Conservation (phyloP, 2,797 vertebrate genomes). For the Meriones psammophilus region DNA sequence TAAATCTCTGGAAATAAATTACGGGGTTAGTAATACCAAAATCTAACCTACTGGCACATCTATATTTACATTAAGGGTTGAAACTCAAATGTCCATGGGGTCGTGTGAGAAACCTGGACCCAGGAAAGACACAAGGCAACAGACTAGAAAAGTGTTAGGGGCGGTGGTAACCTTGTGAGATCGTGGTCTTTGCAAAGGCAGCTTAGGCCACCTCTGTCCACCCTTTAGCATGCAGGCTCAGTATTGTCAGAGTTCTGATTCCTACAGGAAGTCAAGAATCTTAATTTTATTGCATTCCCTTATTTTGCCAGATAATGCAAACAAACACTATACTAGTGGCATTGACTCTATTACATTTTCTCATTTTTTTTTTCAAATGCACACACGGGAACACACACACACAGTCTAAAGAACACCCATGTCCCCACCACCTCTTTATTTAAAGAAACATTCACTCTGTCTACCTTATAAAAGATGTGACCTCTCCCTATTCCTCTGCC, state of each 20-base stretch:
- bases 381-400: background rate
- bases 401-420: background rate
- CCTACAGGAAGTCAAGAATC: conserved; percentile 1
- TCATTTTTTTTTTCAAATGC: background rate
- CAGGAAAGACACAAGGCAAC: background rate
- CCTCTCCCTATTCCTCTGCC: background rate
- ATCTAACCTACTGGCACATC: background rate
- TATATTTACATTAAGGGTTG: background rate
- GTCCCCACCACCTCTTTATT: background rate
- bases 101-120: background rate
- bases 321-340: background rate
- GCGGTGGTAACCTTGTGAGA: background rate
- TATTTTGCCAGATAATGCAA: conserved; percentile 26
- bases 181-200: background rate
- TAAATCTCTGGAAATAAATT: conserved; percentile 32
- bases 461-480: background rate
- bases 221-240: background rate
- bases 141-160: background rate
- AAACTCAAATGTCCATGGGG: background rate
- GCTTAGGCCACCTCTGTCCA: background rate
- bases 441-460: background rate
- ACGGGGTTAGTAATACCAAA: background rate
- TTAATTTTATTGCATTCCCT: conserved; percentile 37
- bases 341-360: background rate
- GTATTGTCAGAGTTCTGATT: conserved; percentile 4